Base-by-base conservation (phyloP, 2,113 vertebrate species). In the Globicephala melas region DNA sequence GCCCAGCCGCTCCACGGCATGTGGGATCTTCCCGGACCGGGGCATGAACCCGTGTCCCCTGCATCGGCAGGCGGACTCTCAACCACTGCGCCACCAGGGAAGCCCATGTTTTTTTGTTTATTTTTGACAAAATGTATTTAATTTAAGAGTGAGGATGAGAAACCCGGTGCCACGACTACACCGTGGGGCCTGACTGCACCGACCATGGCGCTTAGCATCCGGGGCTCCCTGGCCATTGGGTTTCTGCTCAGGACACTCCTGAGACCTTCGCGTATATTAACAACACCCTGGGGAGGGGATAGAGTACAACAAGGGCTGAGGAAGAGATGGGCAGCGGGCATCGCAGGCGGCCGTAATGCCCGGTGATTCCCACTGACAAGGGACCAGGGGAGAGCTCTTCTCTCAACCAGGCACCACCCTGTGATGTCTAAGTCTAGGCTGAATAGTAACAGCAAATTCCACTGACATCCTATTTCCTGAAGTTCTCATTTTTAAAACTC, bases 91-190 rank as follows among this genome's bases (percentile, higher is more conserved):
- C 36, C 36, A 36, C 36, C 36, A 36, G 36, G 36, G 36, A 36
- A 36, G 36, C 36, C 36, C 36, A 36, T 36, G 36, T 36, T 36
- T 67, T 33, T 70, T 31, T 8, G 77, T 67, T 84, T 65, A 28
- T 67, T 76, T 28, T 55, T 55, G 77, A 62, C 36, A 63, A 47
- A 83, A 9, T 50, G 25, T n/a, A 41, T 79, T 55, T 62, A 87
- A 23, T n/a, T 62, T 55, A 21, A 77, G 62, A 84, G 5, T 17
- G 12, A 15, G 4, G 28, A 1, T 38, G 55, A 62, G 38, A 80
- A 81, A 36, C 5, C 0, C 0, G 0, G 13, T 10, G 25, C 23
- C 6, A 23, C 1, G 62, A 33, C 65, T 25, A 47, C 41, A 38
- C n/a, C 33, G 5, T 2, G 79, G 17, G 31, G 33, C 21, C 44